Base-by-base conservation (phyloP, 1,140 invertebrate genomes). In the Drosophila repletoides region DNA sequence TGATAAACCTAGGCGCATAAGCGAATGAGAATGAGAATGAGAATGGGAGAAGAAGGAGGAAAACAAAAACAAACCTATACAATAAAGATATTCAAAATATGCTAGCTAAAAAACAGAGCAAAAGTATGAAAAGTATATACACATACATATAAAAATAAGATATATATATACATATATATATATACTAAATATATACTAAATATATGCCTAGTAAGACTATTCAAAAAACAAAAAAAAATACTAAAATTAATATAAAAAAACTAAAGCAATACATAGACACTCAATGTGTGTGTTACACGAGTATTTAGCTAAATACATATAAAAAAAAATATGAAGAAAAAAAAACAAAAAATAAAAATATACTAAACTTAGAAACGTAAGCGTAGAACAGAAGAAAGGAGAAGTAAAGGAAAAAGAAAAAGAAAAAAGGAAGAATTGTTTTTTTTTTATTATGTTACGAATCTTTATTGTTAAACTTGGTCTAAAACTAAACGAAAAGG, bases 221-320 rank as follows among this genome's bases (percentile, higher is more conserved):
- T 70, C 49, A 69, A 59, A 60, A 64, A 43, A 64, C 56, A 45
- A 40, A 61, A 70, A 61, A 33, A 41, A 15, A 28, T 40, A 40
- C 24, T 24, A 46, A 46, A 15, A 12, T 14, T 51, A 48, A 24
- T 33, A 61, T 43, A 74, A 36, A 61, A 61, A 48, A 87, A 74
- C 86, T 88, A 81, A 84, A 79, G 79, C 86, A 84, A 79, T 84
- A 84, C 80, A 86, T 84, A 75, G 80, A 84, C 79, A 83, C 80
- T 83, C 79, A 60, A 67, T 84, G 77, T 72, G 71, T 84, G 79
- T 79, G 75, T 67, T 87, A 80, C 71, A 86, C 65, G 76, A 81
- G 60, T 79, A 86, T 80, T 76, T 86, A 86, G 81, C 77, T 80
- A 76, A 76, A 73, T 76, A 72, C 31, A 38, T 55, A 75, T 45